phyloP scores from a whole-genome alignment of 1,140 invertebrate species.

The Caenorhabditis inopinata region DNA sequence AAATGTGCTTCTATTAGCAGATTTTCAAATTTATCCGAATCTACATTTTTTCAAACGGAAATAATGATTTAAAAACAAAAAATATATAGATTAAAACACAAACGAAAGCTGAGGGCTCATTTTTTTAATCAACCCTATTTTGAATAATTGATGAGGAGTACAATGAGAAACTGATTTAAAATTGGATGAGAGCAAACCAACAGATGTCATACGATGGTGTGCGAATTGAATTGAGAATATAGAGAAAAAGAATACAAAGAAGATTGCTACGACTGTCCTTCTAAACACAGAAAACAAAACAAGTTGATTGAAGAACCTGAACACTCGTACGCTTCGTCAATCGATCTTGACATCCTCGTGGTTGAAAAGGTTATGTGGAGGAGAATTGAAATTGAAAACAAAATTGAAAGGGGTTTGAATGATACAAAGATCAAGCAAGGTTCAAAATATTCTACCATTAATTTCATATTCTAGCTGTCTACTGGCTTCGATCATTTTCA shows the following conservation, averaged over 20 bases:
- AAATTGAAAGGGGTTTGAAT: constrained; percentile 1
- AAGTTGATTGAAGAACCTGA: constrained; percentile 31
- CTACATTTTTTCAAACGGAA: background rate
- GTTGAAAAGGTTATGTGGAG: background rate
- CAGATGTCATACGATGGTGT: background rate
- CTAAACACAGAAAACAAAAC: constrained; percentile 20
- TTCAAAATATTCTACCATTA: constrained; percentile 18
- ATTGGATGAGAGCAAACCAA: background rate
- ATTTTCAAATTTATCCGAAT: too few relatives aligned
- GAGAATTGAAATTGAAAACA: background rate
- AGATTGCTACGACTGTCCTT: background rate
- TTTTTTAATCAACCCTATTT: background rate
- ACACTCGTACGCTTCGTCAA: constrained; percentile 14
- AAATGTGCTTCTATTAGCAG: too few relatives aligned
- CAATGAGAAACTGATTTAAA: constrained; percentile 21
- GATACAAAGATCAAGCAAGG: constrained; percentile 21
- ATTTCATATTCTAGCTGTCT: too few relatives aligned
- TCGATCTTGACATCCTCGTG: constrained; percentile 2
- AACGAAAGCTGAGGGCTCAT: background rate
- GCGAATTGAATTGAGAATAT: background rate
- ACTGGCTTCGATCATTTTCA: too few relatives aligned
- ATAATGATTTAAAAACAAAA: background rate
- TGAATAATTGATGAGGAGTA: constrained; percentile 24
- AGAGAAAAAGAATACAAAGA: background rate
- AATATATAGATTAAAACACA: background rate